These are phyloP conservation scores for Myripristis jacobus DNA, from an alignment of 2,797 vertebrate genomes.

Conservation along the genomic window DNA sequence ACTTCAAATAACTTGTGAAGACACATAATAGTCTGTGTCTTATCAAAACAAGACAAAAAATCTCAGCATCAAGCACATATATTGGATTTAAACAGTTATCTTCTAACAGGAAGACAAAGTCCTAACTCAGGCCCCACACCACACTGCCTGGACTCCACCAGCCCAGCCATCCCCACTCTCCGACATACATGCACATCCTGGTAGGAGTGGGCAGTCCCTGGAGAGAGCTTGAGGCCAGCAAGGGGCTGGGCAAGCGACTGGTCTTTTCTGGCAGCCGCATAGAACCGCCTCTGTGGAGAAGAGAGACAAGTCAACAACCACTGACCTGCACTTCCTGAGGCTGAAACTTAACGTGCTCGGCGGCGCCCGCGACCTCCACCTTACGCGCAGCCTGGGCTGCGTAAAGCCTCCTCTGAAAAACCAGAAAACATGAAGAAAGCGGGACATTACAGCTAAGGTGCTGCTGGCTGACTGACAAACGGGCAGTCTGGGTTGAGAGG, in stretches of 20 bases:
- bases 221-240: constrained; percentile 65
- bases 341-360: constrained; percentile 72
- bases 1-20: constrained; percentile 5
- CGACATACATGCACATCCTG: constrained; percentile 79
- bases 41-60: no score
- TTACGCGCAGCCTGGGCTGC: constrained; percentile 91
- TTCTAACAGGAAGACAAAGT: no score
- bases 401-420: constrained; percentile 89
- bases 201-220: constrained; percentile 50
- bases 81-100: no score
- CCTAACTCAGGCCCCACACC: background rate
- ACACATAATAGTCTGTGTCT: background rate
- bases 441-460: constrained; percentile 50
- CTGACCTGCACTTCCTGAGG: constrained; percentile 92
- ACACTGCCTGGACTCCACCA: background rate
- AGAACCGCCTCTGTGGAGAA: constrained; percentile 70
- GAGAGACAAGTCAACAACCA: constrained; percentile 66
- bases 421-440: constrained; percentile 57
- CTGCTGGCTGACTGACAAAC: constrained; percentile 2
- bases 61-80: no score
- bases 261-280: constrained; percentile 55
- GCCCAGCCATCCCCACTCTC: constrained; percentile 15
- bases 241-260: constrained; percentile 68
- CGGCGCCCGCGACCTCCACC: constrained; percentile 70
- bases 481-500: background rate